Evolutionary conservation across 2,888 invertebrate species (phyloP), one percentile per base, ranked within the genome.

Genomic region (Tolmerus cingulatus): DNA sequence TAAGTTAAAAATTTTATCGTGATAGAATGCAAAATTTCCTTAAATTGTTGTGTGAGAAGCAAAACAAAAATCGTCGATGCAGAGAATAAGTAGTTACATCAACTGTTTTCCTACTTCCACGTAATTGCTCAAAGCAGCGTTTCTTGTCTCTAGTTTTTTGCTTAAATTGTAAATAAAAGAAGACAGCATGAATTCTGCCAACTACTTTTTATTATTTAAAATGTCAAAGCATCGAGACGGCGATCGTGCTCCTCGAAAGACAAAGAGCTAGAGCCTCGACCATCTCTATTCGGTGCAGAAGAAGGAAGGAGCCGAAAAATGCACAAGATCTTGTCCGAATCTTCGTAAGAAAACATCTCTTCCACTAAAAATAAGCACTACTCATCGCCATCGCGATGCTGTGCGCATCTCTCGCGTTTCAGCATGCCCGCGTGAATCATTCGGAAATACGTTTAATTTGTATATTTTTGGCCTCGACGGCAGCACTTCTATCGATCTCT

Each of bases 371-470:
- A 79, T 79, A 79, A 79, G 51, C 51, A 51, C 79, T 34, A 79
- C 79, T 51, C 46, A 87, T 87, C 23, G 30, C 27, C 55, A 23
- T 78, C 66, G 27, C n/a, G 27, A 66, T 19, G 12, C 8, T 66
- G 66, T 23, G 66, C 66, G 23, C 23, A 23, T 87, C 30, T 27
- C 66, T 37, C 57, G 82, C 19, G 66, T 84, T 55, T 82, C 43
- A 78, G 43, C 78, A 78, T 78, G 79, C 66, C 57, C 57, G 82
- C 19, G 66, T 84, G 82, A 84, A 57, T 84, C 82, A 84, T 66
- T 84, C 66, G 82, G 82, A 84, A 84, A 84, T 84, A 84, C 82
- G 82, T 84, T 84, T 66, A 57, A 57, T 37, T 57, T 84, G 66
- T 84, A 84, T 84, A 84, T 79, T 66, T 84, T 84, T 84, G 82